Evolutionary conservation across 2,888 invertebrate species (phyloP).

Genomic region (Dione juno): DNA sequence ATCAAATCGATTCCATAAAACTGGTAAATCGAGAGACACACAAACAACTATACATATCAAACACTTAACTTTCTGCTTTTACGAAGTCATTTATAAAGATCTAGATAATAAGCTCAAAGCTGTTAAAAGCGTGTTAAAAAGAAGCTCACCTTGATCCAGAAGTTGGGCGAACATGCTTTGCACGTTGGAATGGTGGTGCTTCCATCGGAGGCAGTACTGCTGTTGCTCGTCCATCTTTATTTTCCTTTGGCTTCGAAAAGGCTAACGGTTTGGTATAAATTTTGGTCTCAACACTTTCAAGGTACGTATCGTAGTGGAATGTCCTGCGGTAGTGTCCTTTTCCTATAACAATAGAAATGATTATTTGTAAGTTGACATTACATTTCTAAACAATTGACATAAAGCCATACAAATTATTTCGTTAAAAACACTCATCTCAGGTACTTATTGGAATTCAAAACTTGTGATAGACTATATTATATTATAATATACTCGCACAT

Average conservation of each 20-base stretch:
- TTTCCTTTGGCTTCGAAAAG: constrained; percentile 5
- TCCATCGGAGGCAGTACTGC: constrained; percentile 96
- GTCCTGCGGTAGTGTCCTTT: constrained; percentile 47
- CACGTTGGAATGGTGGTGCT: constrained; percentile 95
- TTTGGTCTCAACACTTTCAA: constrained; percentile 27
- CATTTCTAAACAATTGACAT: background rate
- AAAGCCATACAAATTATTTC: background rate
- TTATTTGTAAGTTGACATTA: background rate
- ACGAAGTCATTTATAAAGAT: no score
- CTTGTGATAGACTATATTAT: no score
- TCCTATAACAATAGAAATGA: constrained; percentile 47
- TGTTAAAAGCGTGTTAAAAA: no score
- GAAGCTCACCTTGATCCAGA: constrained; percentile 14
- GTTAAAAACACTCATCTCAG: background rate
- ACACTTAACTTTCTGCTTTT: no score
- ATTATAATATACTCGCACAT: no score
- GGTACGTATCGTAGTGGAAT: constrained; percentile 34
- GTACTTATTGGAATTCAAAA: background rate
- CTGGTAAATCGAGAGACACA: no score
- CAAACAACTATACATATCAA: no score
- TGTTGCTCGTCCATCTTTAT: constrained; percentile 87
- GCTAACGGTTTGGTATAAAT: constrained; percentile 18
- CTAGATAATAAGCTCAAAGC: no score
- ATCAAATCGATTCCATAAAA: no score
- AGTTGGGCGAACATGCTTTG: constrained; percentile 95